Evolutionary conservation across 2,888 invertebrate genomes (phyloP).

Genomic region (Cryptus armator): DNA sequence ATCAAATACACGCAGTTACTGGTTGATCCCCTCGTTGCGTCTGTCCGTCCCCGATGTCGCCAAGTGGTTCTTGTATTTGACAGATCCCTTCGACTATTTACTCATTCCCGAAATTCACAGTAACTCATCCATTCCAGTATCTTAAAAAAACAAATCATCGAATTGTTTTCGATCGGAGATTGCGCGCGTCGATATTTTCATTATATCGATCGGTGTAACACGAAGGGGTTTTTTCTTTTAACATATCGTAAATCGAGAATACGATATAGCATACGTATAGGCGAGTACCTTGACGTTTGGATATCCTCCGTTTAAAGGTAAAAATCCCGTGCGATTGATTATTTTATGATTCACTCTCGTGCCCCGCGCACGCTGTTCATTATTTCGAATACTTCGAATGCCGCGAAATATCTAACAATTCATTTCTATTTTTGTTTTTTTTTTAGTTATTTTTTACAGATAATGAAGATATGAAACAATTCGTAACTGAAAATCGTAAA

Average conservation of each 20-base stretch:
- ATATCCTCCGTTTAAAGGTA: slow-evolving; percentile 59
- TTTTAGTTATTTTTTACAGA: slow-evolving; percentile 37
- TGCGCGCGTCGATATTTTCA: slow-evolving; percentile 13
- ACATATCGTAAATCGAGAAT: slow-evolving; percentile 32
- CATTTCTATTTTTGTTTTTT: not conserved
- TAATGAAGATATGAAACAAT: slow-evolving; percentile 57
- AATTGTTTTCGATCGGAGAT: slow-evolving; percentile 1
- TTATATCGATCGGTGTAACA: slow-evolving; percentile 35
- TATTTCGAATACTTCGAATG: not conserved
- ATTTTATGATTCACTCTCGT: slow-evolving; percentile 25
- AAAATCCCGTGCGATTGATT: slow-evolving; percentile 56
- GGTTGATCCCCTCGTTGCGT: slow-evolving; percentile 44
- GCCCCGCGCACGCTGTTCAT: not conserved
- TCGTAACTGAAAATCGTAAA: slow-evolving; percentile 28
- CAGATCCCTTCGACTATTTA: slow-evolving; percentile 20
- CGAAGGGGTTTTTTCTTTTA: slow-evolving; percentile 6
- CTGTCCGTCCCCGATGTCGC: slow-evolving; percentile 57
- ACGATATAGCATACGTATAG: slow-evolving; percentile 32
- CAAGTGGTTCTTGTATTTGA: slow-evolving; percentile 54
- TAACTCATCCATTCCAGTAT: not conserved
- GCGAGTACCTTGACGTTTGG: slow-evolving; percentile 58
- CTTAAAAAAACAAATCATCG: not conserved
- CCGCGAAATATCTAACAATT: not conserved
- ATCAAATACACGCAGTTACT: slow-evolving; percentile 22
- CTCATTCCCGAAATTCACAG: slow-evolving; percentile 10